Base-by-base conservation (phyloP, 2,888 invertebrate species). In the Dolichomitus sp. region DNA sequence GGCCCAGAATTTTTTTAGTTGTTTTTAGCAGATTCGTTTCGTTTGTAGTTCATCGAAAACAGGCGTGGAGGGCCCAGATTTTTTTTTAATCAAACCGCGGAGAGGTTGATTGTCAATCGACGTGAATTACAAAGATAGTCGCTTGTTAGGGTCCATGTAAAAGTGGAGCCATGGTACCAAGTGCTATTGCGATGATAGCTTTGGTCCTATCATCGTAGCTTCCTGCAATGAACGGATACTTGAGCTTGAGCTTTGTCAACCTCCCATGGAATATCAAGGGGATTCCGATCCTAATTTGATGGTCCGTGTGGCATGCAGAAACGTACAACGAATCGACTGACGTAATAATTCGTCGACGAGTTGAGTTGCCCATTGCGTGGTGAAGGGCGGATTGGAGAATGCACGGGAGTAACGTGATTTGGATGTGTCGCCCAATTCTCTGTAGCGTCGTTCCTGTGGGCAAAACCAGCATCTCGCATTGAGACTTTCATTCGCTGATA, bases 221-320 rank as follows among this genome's bases (percentile, higher is more conserved):
- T 40, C 37, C 17, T 17, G 12, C 17, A 40, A 61, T 61, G 11
- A 37, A 54, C 42, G 23, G n/a, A 6, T 14, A 59, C 19, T 45
- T 30, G 14, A 19, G 59, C 17, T 61, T 19, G 19, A 45, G 23
- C 42, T 5, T 65, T 57, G 14, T 3, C 4, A 2, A 11, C 50
- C 52, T 33, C 12, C 3, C 57, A 7, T 30, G n/a, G 14, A 19
- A 48, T 66, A 12, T 66, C 48, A 57, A 76, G 57, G 33, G 48
- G n/a, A 68, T 40, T 45, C 66, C 66, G 17, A 40, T 40, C n/a
- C 61, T 27, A 40, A 77, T 68, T 37, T 61, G 12, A 77, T 61
- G 17, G 12, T 14, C 40, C 40, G 14, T 9, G 1, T 42, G 33
- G 11, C 37, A 37, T 42, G 61, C 61, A 17, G 11, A 37, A 48